These are phyloP conservation scores for Lasioglossum marginatum DNA, from an alignment of 2,888 invertebrate species.

Conservation along the genomic window DNA sequence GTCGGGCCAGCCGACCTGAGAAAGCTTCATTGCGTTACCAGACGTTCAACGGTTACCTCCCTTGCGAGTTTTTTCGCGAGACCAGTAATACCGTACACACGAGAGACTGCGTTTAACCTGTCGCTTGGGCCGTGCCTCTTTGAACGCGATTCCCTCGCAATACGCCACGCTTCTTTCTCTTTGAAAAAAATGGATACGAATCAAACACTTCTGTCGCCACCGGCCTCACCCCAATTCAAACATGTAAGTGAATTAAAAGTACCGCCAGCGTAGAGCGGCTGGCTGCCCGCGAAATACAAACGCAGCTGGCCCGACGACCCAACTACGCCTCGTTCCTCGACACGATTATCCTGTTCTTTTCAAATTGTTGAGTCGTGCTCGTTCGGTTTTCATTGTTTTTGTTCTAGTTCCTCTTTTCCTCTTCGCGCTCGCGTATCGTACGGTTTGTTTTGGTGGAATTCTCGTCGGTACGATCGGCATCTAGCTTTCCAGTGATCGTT, in stretches of 20 bases:
- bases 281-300: constrained; percentile 71
- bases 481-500: not conserved
- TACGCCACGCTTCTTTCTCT: constrained; percentile 12
- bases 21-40: constrained; percentile 81
- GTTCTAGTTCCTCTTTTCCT: not conserved
- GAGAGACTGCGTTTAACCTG: constrained; percentile 16
- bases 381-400: not conserved
- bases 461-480: not conserved
- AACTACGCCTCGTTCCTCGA: not conserved
- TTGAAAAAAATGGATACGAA: constrained; percentile 71
- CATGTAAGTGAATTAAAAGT: constrained; percentile 75
- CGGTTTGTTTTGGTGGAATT: not conserved
- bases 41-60: constrained; percentile 72
- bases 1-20: constrained; percentile 77
- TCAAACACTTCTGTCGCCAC: constrained; percentile 79
- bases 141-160: not conserved
- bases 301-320: constrained; percentile 12
- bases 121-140: constrained; percentile 45
- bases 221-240: constrained; percentile 82
- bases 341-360: not conserved
- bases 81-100: constrained; percentile 16
- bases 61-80: constrained; percentile 44
- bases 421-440: not conserved
- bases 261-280: constrained; percentile 61
- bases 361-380: not conserved